Percentiles rank a stretch among this genome's conserved stretches.
These are phyloP conservation scores for Platyscapa corneri DNA, from an alignment of 1,140 invertebrate species.

Conservation along the genomic window DNA sequence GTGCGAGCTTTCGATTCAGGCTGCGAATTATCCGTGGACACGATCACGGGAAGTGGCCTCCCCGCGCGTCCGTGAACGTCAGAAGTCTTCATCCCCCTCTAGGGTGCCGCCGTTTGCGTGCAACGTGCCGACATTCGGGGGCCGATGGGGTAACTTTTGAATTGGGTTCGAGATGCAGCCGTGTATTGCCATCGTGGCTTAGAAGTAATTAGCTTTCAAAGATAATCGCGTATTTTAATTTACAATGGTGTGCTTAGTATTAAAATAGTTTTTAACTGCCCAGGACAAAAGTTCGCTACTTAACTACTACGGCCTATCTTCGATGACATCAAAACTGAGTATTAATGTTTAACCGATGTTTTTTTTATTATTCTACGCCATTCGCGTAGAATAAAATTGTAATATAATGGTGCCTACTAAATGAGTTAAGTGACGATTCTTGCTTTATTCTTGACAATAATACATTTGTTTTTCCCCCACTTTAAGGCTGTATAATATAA, in stretches of 20 bases:
- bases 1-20: background rate
- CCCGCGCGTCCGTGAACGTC: background rate
- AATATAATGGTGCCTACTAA: too few species aligned
- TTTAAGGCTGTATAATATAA: too few species aligned
- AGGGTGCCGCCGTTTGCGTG: background rate
- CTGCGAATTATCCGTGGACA: constrained; percentile 3
- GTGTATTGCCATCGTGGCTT: background rate
- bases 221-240: background rate
- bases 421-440: too few species aligned
- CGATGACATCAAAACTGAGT: too few species aligned
- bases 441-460: too few species aligned
- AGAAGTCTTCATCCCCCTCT: background rate
- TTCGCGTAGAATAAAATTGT: too few species aligned
- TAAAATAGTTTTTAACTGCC: background rate
- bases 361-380: too few species aligned
- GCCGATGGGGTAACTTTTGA: background rate
- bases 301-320: too few species aligned
- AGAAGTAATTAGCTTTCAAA: background rate
- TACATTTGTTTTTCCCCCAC: too few species aligned
- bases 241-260: background rate
- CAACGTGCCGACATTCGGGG: background rate
- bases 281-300: too few species aligned
- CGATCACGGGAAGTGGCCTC: background rate
- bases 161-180: background rate
- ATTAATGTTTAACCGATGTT: too few species aligned